Conservation (phyloP, 1,140 invertebrate species). For the Drosophila lacteicornis region DNA sequence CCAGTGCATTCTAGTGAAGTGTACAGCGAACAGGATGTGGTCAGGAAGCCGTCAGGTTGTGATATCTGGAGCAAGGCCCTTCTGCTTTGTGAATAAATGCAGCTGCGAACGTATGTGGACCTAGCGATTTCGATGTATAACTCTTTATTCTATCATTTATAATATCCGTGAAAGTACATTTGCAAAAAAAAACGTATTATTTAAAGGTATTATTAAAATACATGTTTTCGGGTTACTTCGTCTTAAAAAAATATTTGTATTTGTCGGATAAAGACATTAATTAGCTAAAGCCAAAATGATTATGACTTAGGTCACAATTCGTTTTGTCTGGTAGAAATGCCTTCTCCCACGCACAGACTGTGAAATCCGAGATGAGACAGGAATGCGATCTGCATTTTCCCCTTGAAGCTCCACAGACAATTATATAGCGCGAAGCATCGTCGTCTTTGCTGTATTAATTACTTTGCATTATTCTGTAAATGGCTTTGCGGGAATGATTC, state of each 20-base stretch:
- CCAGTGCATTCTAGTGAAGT: constrained; percentile 16
- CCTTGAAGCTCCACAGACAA: constrained; percentile 52
- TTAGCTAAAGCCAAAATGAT: not conserved
- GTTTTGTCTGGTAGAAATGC: not conserved
- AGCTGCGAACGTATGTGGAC: constrained; percentile 2
- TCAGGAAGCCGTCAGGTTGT: constrained; percentile 6
- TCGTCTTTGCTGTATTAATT: constrained; percentile 67
- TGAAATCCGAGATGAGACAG: constrained; percentile 53
- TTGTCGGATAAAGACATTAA: too few species aligned
- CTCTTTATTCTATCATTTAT: not conserved
- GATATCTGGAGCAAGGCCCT: constrained; percentile 37
- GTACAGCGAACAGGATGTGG: constrained; percentile 29
- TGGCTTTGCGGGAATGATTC: constrained; percentile 50
- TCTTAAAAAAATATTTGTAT: too few species aligned
- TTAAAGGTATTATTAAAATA: too few species aligned
- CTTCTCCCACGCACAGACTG: constrained; percentile 11
- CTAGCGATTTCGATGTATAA: not conserved
- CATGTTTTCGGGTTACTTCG: too few species aligned
- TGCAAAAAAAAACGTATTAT: not conserved
- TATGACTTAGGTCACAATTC: constrained; percentile 19
- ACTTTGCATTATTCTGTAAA: constrained; percentile 75
- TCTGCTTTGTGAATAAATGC: constrained; percentile 5
- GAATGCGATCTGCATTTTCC: constrained; percentile 43
- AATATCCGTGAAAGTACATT: not conserved
- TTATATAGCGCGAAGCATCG: constrained; percentile 4